Base-by-base conservation (phyloP, 2,888 invertebrate species). In the Seladonia tumulorum region DNA sequence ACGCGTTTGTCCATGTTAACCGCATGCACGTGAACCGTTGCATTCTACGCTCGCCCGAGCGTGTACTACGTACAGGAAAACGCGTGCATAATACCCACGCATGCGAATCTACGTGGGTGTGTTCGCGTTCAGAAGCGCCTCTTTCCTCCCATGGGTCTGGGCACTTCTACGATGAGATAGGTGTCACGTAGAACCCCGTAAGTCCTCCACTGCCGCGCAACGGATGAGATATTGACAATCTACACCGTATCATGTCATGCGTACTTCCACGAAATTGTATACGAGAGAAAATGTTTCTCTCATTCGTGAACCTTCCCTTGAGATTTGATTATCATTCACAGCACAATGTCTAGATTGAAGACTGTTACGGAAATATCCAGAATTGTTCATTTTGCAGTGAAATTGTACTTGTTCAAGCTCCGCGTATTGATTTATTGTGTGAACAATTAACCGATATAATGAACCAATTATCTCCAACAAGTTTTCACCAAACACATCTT, bases 41-140 rank as follows among this genome's bases (percentile, higher is more conserved):
- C 57, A 79, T 70, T 47, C 70, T 29, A 85, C 77, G 77, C 81
- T 86, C n/a, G 72, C 39, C 42, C 66, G 70, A 81, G 74, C 76
- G 72, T 47, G 71, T 63, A 68, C 7, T 71, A 79, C 68, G 84
- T 78, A 83, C 68, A 82, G 29, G 79, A n/a, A 42, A 39, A 70
- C 66, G 74, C 66, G 66, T 72, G 49, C 71, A 73, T 78, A 66
- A 88, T 86, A 66, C 81, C 87, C 83, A 86, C 89, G 83, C 89
- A 49, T 82, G 81, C 77, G 70, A 82, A 82, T 83, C 60, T 60
- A 75, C 79, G 87, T 89, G 87, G 89, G 88, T 83, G 89, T 72
- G 76, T 71, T 80, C 72, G 82, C 82, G 79, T 71, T 25, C 42
- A n/a, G n/a, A 57, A 18, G 53, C 35, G 70, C 16, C 70, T 45